Conservation (phyloP, 2,797 vertebrate genomes). For the Iguana delicatissima region DNA sequence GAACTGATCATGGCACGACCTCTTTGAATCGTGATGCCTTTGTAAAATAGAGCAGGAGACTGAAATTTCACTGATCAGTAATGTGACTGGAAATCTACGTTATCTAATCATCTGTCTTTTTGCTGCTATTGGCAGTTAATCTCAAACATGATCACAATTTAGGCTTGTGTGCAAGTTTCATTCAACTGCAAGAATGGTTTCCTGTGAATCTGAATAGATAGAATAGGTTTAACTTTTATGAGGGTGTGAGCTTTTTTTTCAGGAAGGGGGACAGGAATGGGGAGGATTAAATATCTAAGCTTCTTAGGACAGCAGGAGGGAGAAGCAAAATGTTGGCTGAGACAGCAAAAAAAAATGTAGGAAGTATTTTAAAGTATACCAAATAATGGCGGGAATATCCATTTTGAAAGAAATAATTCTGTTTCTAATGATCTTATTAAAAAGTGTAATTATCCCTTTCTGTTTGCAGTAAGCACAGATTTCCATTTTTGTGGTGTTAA, state of each 20-base stretch:
- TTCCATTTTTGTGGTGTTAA: constrained; percentile 49
- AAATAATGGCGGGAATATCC: constrained; percentile 1
- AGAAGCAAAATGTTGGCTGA: neutral
- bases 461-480: constrained; percentile 35
- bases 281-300: constrained; percentile 44
- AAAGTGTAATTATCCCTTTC: constrained; percentile 33
- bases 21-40: constrained; percentile 28
- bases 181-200: constrained; percentile 28
- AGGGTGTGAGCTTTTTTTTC: neutral
- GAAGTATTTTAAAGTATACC: constrained; percentile 33
- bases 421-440: constrained; percentile 27
- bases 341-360: constrained; percentile 10
- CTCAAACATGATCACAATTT: constrained; percentile 35
- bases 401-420: constrained; percentile 22
- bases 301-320: constrained; percentile 20
- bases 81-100: neutral
- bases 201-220: constrained; percentile 20
- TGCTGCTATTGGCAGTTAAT: constrained; percentile 24
- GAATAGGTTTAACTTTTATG: constrained; percentile 39
- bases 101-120: constrained; percentile 23
- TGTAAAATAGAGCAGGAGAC: neutral
- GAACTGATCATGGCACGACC: neutral
- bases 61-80: constrained; percentile 31
- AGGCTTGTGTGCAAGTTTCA: neutral
- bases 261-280: neutral